A percentile compares a stretch with the other conserved stretches of the same genome.
Conservation (phyloP, 2,888 invertebrate species). For the Rhamphomyia laevipes region DNA sequence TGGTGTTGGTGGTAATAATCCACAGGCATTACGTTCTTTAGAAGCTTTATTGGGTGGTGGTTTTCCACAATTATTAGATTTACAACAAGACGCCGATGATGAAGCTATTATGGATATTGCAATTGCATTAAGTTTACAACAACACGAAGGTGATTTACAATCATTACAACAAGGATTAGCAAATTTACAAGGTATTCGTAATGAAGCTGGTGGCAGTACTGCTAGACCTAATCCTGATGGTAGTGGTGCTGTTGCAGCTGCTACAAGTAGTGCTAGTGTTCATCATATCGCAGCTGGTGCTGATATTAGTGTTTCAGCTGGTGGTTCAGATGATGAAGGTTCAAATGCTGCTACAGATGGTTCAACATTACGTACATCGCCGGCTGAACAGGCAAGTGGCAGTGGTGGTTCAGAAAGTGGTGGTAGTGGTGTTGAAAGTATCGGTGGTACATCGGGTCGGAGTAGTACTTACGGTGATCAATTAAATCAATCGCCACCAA, state of each 20-base stretch:
- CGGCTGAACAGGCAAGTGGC: conserved; percentile 60
- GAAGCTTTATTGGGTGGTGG: conserved; percentile 45
- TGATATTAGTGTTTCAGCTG: conserved; percentile 48
- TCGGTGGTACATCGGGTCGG: conserved; percentile 86
- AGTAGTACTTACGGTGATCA: conserved; percentile 82
- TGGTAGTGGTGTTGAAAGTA: conserved; percentile 84
- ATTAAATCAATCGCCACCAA: conserved; percentile 31
- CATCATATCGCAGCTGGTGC: conserved; percentile 2
- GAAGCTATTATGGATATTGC: conserved; percentile 95
- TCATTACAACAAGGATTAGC: conserved; percentile 41
- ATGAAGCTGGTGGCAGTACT: conserved; percentile 19
- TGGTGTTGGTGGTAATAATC: conserved; percentile 20
- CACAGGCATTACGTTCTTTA: conserved; percentile 32
- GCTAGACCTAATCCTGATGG: conserved; percentile 8
- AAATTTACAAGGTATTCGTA: conserved; percentile 31
- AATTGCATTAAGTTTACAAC: conserved; percentile 86
- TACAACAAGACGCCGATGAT: conserved; percentile 92
- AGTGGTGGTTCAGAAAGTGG: conserved; percentile 77
- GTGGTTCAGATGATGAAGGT: conserved; percentile 68
- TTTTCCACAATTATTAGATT: conserved; percentile 70
- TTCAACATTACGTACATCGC: conserved; percentile 76
- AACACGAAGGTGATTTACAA: conserved; percentile 51
- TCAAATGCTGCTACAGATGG: conserved; percentile 93
- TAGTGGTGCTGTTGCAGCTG: conserved; percentile 8
- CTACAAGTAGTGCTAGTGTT: neutral